phyloP scores from a whole-genome alignment of 1,140 invertebrate species.

The Cryptotermes secundus region DNA sequence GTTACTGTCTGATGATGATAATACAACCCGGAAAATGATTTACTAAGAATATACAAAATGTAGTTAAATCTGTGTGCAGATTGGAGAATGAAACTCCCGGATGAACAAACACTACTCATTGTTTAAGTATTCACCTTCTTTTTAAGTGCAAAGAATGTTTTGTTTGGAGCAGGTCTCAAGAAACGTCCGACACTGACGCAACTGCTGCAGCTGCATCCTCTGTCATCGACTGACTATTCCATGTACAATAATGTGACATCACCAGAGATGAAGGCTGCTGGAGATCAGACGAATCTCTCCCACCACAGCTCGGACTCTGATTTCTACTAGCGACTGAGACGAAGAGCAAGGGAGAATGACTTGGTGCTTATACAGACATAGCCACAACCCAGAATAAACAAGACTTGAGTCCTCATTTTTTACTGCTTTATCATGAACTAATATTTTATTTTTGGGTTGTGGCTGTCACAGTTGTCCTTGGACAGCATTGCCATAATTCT shows the following conservation, averaged over 20 bases:
- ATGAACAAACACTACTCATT: too few species aligned
- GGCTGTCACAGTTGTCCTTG: background rate
- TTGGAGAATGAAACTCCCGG: too few species aligned
- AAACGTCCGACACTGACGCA: background rate
- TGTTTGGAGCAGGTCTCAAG: background rate
- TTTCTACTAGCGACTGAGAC: background rate
- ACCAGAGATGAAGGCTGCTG: slow-evolving; percentile 5
- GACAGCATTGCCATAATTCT: background rate
- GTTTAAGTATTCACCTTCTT: too few species aligned
- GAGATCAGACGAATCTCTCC: background rate
- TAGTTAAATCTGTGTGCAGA: too few species aligned
- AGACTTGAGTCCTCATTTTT: background rate
- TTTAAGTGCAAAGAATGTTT: too few species aligned
- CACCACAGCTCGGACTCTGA: background rate
- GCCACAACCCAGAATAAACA: background rate
- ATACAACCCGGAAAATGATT: too few species aligned
- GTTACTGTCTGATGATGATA: too few species aligned
- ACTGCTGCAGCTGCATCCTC: background rate
- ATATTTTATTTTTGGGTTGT: slow-evolving; percentile 2
- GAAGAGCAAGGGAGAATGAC: background rate
- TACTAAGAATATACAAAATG: too few species aligned
- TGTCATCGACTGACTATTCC: background rate
- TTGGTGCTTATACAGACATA: background rate
- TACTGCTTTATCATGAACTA: background rate
- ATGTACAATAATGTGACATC: background rate